phyloP scores from a whole-genome alignment of 64 coral and sea anemone genomes.

The Trachythela sp. region DNA sequence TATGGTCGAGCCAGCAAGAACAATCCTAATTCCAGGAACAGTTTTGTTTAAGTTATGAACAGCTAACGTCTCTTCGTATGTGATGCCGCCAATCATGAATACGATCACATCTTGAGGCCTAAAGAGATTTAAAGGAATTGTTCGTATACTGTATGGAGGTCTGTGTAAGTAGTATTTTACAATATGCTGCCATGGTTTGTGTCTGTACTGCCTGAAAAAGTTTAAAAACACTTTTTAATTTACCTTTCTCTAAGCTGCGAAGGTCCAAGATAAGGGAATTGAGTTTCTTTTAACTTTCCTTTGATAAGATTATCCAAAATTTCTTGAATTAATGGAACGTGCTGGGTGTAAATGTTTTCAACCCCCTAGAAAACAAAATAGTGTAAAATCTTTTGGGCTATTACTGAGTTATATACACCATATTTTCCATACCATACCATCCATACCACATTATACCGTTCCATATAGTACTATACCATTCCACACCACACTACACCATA shows the following conservation, averaged over 20 bases:
- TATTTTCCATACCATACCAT: background rate
- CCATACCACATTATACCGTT: background rate
- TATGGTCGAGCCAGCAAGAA: conserved; percentile 77
- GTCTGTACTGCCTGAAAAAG: no score
- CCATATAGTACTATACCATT: no score
- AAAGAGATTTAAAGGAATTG: background rate
- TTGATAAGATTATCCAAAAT: conserved; percentile 83
- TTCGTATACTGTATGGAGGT: background rate
- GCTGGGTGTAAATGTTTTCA: conserved; percentile 96
- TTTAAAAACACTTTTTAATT: background rate
- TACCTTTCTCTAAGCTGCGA: conserved; percentile 78
- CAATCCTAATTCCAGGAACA: conserved; percentile 67
- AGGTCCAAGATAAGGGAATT: conserved; percentile 78
- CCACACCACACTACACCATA: background rate
- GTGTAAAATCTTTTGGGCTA: no score
- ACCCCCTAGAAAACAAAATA: conserved; percentile 86
- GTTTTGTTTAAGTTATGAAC: conserved; percentile 92
- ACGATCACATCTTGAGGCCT: conserved; percentile 94
- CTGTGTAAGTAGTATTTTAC: no score
- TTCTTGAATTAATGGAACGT: conserved; percentile 74
- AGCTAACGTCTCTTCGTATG: conserved; percentile 81
- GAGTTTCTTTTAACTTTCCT: conserved; percentile 79
- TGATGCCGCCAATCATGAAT: conserved; percentile 85
- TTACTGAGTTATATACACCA: no score
- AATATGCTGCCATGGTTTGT: no score